These are phyloP conservation scores for Okamejei kenojei DNA, from an alignment of 2,797 vertebrate genomes.

Conservation along the genomic window DNA sequence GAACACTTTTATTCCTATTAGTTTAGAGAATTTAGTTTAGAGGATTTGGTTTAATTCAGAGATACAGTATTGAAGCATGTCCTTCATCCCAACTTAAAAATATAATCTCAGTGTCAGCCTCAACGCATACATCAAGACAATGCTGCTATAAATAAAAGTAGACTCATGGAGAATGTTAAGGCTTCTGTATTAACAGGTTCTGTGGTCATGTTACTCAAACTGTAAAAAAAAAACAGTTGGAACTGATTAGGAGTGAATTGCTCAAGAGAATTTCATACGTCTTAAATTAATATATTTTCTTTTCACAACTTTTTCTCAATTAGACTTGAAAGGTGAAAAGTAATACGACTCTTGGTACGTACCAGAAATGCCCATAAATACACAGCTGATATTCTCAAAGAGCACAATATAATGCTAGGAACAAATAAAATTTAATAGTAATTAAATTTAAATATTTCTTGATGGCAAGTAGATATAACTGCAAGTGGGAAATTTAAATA, in stretches of 20 bases:
- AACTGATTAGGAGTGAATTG: neutral
- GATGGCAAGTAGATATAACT: neutral
- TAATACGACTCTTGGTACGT: neutral
- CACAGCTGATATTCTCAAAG: neutral
- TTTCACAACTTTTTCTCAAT: neutral
- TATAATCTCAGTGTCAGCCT: neutral
- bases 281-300: neutral
- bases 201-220: neutral
- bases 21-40: neutral
- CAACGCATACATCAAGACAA: neutral
- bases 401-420: neutral
- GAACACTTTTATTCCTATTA: too few species aligned
- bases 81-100: neutral
- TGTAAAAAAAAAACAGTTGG: neutral
- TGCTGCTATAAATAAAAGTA: neutral
- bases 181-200: neutral
- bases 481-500: neutral
- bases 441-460: neutral
- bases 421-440: neutral
- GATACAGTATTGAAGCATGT: too few species aligned
- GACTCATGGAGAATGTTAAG: neutral
- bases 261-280: neutral
- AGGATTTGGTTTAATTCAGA: too few species aligned
- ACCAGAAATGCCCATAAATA: neutral
- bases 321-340: neutral